Conservation (phyloP, 2,113 vertebrate genomes). For the Columba janthina region DNA sequence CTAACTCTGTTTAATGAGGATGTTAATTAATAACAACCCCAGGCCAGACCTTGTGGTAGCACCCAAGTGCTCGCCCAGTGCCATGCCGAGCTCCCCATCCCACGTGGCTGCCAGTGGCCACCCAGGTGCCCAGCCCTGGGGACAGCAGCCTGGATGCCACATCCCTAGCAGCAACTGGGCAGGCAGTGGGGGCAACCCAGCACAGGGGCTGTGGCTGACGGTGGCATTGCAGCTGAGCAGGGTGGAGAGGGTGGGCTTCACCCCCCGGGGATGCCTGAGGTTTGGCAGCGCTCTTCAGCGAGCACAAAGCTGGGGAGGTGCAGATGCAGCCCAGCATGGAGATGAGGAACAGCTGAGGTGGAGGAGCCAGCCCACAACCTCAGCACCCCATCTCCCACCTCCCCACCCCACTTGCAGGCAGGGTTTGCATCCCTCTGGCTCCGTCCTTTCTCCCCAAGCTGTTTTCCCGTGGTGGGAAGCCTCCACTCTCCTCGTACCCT, state of each 20-base stretch:
- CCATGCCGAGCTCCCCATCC: not conserved
- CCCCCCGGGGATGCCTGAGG: not conserved
- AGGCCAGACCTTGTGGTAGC: not conserved
- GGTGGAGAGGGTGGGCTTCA: not conserved
- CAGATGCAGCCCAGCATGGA: not conserved
- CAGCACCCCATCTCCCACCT: not conserved
- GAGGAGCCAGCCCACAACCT: not conserved
- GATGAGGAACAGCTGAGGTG: not conserved
- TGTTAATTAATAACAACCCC: slow-evolving; percentile 23
- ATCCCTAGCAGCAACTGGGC: not conserved
- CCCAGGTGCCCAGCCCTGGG: not conserved
- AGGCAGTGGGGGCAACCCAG: not conserved
- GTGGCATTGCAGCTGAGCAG: accelerated
- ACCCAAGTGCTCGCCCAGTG: not conserved
- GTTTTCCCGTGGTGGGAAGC: not conserved
- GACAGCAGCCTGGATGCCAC: not conserved
- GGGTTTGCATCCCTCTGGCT: not conserved
- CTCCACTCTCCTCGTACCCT: not conserved
- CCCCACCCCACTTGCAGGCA: not conserved
- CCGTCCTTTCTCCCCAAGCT: not conserved
- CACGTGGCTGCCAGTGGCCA: not conserved
- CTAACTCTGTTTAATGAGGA: slow-evolving; percentile 28
- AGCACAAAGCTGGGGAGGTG: not conserved
- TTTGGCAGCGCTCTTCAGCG: not conserved
- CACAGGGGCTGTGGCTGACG: not conserved